Evolutionary conservation across 2,888 invertebrate genomes (phyloP).

Genomic region (Drosophila buzzatii): DNA sequence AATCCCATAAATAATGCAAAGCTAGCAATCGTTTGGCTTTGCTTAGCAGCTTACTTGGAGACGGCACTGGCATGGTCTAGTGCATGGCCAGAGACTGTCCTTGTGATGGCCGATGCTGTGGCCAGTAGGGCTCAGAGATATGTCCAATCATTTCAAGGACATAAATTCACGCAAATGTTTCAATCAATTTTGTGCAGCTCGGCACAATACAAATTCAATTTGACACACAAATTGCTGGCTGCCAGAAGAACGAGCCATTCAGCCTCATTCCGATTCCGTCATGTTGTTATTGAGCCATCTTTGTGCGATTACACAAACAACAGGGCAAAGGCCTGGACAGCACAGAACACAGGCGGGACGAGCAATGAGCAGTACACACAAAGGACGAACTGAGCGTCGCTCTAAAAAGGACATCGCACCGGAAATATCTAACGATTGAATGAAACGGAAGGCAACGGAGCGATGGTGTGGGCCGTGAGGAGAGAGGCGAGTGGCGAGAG

Average conservation of each 20-base stretch:
- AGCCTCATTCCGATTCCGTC: slow-evolving; percentile 41
- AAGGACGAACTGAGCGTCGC: slow-evolving; percentile 58
- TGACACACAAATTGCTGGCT: slow-evolving; percentile 77
- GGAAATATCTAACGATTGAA: slow-evolving; percentile 79
- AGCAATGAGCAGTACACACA: slow-evolving; percentile 52
- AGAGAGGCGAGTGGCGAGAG: slow-evolving; percentile 16
- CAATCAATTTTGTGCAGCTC: slow-evolving; percentile 73
- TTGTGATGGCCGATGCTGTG: slow-evolving; percentile 10
- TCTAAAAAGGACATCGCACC: slow-evolving; percentile 73
- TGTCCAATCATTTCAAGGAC: slow-evolving; percentile 78
- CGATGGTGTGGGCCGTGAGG: slow-evolving; percentile 5
- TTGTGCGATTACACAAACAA: slow-evolving; percentile 77
- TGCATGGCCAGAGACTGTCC: slow-evolving; percentile 1
- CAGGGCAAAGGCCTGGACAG: slow-evolving; percentile 24
- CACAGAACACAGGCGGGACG: slow-evolving; percentile 18
- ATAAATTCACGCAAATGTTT: slow-evolving; percentile 79
- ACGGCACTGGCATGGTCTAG: slow-evolving; percentile 9
- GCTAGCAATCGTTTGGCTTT: slow-evolving; percentile 32
- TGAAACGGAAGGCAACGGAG: slow-evolving; percentile 57
- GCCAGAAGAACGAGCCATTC: slow-evolving; percentile 34
- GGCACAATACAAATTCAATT: slow-evolving; percentile 79
- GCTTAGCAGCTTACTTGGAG: slow-evolving; percentile 21
- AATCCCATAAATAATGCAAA: slow-evolving; percentile 77
- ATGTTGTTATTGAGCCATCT: slow-evolving; percentile 78
- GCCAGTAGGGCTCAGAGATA: slow-evolving; percentile 49